Evolutionary conservation across 2,113 vertebrate genomes (phyloP).

Genomic region (Rhinoderma darwinii): DNA sequence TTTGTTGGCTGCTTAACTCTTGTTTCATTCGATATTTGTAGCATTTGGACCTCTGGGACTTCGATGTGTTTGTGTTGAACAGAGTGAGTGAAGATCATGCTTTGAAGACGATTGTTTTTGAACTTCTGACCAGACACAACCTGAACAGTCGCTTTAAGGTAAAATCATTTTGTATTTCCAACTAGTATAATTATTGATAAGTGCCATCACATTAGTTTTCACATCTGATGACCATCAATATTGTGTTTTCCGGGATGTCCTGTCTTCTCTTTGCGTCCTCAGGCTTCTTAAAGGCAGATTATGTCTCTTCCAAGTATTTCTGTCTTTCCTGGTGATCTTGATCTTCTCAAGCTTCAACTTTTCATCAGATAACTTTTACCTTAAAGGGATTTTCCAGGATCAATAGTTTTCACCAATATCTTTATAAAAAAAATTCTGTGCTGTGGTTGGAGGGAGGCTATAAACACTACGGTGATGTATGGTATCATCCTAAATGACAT

Average conservation of each 20-base stretch:
- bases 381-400: too few relatives aligned
- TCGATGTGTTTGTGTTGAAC: constrained; percentile 88
- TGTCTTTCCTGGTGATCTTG: too few relatives aligned
- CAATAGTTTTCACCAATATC: too few relatives aligned
- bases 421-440: too few relatives aligned
- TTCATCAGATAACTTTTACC: too few relatives aligned
- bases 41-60: constrained; percentile 89
- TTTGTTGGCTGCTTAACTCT: not conserved
- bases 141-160: constrained; percentile 92
- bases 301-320: too few relatives aligned
- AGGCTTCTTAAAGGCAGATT: too few relatives aligned
- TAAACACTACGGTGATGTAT: too few relatives aligned
- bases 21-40: constrained; percentile 60
- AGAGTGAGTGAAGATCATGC: constrained; percentile 81
- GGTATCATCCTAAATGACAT: too few relatives aligned
- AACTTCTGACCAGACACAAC: constrained; percentile 87
- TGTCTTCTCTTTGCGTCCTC: too few relatives aligned
- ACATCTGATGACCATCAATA: not conserved
- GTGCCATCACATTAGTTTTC: not conserved
- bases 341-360: too few relatives aligned
- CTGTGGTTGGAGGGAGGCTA: too few relatives aligned
- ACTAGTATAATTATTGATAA: not conserved
- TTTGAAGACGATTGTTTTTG: constrained; percentile 82
- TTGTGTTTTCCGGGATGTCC: not conserved
- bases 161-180: not conserved